Evolutionary conservation across 2,888 invertebrate genomes (phyloP), one percentile per base, ranked within the genome.

Genomic region (Rotaria macrura): DNA sequence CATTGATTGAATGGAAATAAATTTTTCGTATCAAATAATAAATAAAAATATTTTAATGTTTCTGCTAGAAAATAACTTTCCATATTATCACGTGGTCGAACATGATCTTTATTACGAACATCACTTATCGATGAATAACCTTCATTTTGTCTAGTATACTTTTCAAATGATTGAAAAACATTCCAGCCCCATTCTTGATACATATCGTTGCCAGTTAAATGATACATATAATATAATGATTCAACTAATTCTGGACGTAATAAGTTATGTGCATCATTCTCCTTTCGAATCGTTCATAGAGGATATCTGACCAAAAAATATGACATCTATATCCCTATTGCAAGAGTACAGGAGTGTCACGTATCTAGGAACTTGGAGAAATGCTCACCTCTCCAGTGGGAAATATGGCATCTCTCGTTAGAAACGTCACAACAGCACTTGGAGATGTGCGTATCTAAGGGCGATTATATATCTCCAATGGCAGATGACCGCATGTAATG

Each of bases 131-230:
- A 99, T 40, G 96, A 94, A 92, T 95, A 99, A 2, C 99, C 99
- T 87, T 94, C 57, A 40, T 23, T 94, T 25, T 94, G 94, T 87
- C 95, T 93, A 90, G 97, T 97, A 91, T 97, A 93, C 90, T 94
- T 95, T 91, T 98, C 96, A 87, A 99, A 91, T 0, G 97, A 96
- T 93, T 94, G 93, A 5, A 95, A 95, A 20, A 95, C 96, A 89
- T 97, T 95, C 99, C 98, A 99, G n/a, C 95, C 98, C 97, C 98
- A 99, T 89, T 98, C 96, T 88, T 97, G 93, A 92, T 99, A 99
- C 91, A 95, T 96, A 89, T 94, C 94, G 90, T 98, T 95, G 90
- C 96, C 96, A 87, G 99, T 99, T 87, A 97, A 92, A 87, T 98
- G 93, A 95, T 96, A 99, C 93, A 99, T 93, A 89, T 96, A 94